A percentile compares a stretch with the other conserved stretches of the same genome.
Evolutionary conservation across 1,140 invertebrate species (phyloP).

Genomic region (Rhysida immarginata): DNA sequence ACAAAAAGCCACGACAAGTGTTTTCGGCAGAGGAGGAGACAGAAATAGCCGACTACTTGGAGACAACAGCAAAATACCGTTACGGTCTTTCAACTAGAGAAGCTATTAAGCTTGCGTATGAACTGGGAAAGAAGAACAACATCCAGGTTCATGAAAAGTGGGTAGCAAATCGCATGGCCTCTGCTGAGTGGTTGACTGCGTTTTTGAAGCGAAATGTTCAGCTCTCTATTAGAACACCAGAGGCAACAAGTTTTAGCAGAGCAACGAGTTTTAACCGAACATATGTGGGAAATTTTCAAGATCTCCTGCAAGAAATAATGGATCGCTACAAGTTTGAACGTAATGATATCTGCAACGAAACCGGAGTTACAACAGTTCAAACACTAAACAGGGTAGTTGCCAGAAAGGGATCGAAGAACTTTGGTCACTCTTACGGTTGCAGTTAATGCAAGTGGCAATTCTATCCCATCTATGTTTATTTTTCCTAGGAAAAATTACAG

Average conservation of each 20-base stretch:
- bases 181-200: neutral
- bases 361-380: conserved; percentile 9
- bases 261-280: neutral
- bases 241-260: neutral
- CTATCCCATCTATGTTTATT: conserved; percentile 6
- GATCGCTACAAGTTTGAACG: neutral
- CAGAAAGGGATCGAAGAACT: conserved; percentile 3
- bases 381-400: conserved; percentile 5
- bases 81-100: neutral
- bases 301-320: neutral
- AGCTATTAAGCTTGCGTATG: neutral
- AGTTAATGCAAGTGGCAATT: conserved; percentile 7
- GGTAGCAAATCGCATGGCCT: neutral
- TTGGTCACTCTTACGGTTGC: conserved; percentile 9
- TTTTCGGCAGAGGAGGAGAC: too few species aligned
- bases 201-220: neutral
- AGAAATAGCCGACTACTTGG: too few species aligned
- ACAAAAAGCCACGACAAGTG: too few species aligned
- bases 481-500: conserved; percentile 7
- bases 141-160: neutral
- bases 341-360: conserved; percentile 1
- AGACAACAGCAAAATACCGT: too few species aligned
- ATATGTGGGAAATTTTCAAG: neutral
- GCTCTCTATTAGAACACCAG: neutral
- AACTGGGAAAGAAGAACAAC: neutral